Conservation (phyloP, 2,113 vertebrate species). For the Coptodon bakossiorum region DNA sequence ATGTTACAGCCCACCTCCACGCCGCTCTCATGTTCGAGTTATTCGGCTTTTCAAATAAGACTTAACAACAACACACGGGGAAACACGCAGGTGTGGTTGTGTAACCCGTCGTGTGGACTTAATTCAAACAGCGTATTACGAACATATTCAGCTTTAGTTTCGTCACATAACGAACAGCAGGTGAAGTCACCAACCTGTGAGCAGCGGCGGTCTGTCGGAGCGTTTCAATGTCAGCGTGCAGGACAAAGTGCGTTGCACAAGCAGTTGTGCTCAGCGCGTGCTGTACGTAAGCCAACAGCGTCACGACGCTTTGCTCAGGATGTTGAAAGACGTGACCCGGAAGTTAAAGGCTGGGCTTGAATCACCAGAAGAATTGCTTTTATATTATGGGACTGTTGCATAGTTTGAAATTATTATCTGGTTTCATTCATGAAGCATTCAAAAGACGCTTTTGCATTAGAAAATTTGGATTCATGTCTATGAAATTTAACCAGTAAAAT, state of each 20-base stretch:
- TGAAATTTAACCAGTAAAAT: not conserved
- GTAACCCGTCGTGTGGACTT: not conserved
- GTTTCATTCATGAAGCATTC: fast-evolving
- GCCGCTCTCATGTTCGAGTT: fast-evolving
- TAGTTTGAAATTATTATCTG: not conserved
- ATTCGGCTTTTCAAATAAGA: not conserved
- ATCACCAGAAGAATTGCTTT: not conserved
- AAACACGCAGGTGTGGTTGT: not conserved
- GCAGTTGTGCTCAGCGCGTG: not conserved
- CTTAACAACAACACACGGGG: not conserved
- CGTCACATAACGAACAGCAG: not conserved
- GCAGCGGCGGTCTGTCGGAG: not conserved
- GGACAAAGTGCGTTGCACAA: not conserved
- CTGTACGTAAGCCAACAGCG: not conserved
- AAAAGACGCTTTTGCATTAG: not conserved
- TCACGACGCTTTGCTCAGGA: not conserved
- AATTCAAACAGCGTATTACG: not conserved
- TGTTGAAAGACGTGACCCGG: not conserved
- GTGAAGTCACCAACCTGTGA: not conserved
- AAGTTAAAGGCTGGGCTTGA: not conserved
- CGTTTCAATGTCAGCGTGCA: constrained; percentile 44
- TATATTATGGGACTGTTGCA: not conserved
- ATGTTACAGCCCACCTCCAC: not conserved
- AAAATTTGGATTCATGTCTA: not conserved
- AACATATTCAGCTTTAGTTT: fast-evolving